A percentile compares a stretch with the other conserved stretches of the same genome.
phyloP scores from a whole-genome alignment of 2,113 vertebrate genomes.

The Gymnogyps californianus region DNA sequence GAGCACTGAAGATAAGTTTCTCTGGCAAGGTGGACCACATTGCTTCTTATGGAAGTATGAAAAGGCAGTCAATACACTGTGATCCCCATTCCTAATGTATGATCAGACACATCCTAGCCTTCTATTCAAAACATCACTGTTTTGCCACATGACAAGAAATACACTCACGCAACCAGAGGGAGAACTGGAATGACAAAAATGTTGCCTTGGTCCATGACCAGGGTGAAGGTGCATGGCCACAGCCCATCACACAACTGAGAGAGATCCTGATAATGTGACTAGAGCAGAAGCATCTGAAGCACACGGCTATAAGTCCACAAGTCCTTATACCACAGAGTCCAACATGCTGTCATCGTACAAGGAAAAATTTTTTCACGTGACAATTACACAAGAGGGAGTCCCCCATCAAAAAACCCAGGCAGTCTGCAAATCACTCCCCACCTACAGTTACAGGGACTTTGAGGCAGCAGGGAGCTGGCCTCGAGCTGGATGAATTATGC shows the following conservation, averaged over 20 bases:
- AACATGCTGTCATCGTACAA: neutral
- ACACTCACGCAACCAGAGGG: neutral
- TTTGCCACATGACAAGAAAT: neutral
- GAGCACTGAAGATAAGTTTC: neutral
- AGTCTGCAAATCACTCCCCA: neutral
- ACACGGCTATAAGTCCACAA: accelerated
- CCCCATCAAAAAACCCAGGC: neutral
- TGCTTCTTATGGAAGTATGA: neutral
- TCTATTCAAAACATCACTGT: neutral
- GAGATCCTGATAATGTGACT: accelerated
- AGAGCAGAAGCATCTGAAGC: neutral
- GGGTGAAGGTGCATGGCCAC: neutral
- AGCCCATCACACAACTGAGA: accelerated
- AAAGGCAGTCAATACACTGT: neutral
- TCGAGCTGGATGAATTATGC: neutral
- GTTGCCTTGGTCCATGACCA: neutral
- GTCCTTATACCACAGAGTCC: neutral
- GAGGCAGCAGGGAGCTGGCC: neutral
- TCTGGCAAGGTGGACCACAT: neutral
- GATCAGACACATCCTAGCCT: neutral
- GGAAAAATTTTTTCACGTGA: neutral
- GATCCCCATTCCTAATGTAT: neutral
- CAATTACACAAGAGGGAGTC: neutral
- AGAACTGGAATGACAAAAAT: neutral
- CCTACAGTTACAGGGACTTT: neutral